Percentiles rank a stretch among this genome's conserved stretches.
These are phyloP conservation scores for Esox masquinongy DNA, from an alignment of 2,797 vertebrate species.

Conservation along the genomic window DNA sequence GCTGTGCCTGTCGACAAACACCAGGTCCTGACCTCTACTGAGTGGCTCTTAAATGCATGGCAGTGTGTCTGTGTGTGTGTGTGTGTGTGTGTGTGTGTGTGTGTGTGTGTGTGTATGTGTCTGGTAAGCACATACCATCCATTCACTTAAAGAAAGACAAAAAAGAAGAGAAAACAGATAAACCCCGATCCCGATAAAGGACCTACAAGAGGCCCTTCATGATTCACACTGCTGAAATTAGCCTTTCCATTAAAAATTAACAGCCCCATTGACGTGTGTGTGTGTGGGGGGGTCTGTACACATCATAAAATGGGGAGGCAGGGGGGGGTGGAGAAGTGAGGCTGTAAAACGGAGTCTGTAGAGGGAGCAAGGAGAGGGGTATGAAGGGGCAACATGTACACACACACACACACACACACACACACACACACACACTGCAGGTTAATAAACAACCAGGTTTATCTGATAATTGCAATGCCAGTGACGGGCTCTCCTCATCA, in stretches of 20 bases:
- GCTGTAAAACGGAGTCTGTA: background rate
- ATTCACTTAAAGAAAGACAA: background rate
- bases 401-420: no score
- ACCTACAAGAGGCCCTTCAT: background rate
- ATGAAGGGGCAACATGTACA: background rate
- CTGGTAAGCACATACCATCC: background rate
- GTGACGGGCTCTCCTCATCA: background rate
- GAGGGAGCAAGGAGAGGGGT: background rate
- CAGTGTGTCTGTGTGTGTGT: constrained; percentile 16
- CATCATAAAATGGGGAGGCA: background rate
- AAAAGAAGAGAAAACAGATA: background rate
- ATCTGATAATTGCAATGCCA: background rate
- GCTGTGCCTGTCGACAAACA: background rate
- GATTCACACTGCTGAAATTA: constrained; percentile 10
- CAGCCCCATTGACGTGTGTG: background rate
- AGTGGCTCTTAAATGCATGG: background rate
- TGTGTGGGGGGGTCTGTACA: background rate
- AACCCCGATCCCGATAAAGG: background rate
- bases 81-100: constrained; percentile 22
- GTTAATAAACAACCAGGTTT: background rate
- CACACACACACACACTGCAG: no score
- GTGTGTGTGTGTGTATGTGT: constrained; percentile 20
- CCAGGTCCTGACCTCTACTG: background rate
- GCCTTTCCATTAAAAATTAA: constrained; percentile 8
- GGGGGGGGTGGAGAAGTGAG: background rate